phyloP scores from a whole-genome alignment of 2,113 vertebrate species.

The Cynocephalus volans region DNA sequence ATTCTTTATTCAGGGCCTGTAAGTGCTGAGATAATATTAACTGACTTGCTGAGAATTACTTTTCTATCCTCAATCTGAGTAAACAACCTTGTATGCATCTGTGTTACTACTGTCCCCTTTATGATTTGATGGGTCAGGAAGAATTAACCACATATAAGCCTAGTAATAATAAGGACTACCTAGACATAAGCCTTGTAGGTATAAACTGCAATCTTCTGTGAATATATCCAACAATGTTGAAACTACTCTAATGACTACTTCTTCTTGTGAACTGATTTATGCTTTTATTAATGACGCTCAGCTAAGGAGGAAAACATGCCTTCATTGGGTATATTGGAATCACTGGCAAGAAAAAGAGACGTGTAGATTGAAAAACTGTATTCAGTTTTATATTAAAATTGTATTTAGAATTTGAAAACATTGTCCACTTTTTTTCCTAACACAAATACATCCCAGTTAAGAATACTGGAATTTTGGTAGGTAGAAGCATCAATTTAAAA shows the following conservation, averaged over 20 bases:
- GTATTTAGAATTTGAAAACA: slow-evolving; percentile 15
- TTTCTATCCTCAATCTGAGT: not conserved
- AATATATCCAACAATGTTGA: not conserved
- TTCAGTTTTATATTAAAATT: not conserved
- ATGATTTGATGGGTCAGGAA: not conserved
- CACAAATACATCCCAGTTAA: not conserved
- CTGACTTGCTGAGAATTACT: not conserved
- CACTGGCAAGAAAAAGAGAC: not conserved
- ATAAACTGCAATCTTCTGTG: not conserved
- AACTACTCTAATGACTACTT: not conserved
- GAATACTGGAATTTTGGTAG: not conserved
- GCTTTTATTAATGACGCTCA: not conserved
- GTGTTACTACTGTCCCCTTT: not conserved
- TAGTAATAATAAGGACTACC: not conserved
- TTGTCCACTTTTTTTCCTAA: not conserved
- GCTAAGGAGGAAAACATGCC: not conserved
- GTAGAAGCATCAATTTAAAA: not conserved
- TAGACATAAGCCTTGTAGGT: not conserved
- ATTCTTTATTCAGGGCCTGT: not conserved
- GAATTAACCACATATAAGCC: not conserved
- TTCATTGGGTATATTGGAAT: not conserved
- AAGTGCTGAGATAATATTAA: not conserved
- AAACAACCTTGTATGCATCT: not conserved
- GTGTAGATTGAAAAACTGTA: not conserved
- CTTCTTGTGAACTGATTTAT: not conserved